These are phyloP conservation scores for Centroberyx gerrardi DNA, from an alignment of 2,797 vertebrate genomes.

Conservation along the genomic window DNA sequence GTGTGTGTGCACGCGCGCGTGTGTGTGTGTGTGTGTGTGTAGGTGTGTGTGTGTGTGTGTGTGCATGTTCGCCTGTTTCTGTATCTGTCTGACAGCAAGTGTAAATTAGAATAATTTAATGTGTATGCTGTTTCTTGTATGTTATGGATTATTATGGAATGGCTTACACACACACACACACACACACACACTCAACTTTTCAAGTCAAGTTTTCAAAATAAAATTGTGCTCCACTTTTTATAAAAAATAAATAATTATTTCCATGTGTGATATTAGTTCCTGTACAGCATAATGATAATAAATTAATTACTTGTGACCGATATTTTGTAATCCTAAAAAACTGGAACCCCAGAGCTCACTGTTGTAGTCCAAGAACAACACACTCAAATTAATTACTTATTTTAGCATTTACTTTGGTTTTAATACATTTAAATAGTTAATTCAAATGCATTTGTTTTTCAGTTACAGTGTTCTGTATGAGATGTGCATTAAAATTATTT, in stretches of 20 bases:
- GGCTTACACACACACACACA: neutral
- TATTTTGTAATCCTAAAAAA: too few species aligned
- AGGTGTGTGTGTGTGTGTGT: conserved; percentile 1
- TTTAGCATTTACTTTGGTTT: too few species aligned
- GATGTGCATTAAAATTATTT: neutral
- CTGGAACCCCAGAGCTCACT: too few species aligned
- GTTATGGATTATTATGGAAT: neutral
- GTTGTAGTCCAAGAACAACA: too few species aligned
- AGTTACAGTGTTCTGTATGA: neutral
- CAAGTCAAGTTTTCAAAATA: neutral
- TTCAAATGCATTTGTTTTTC: too few species aligned
- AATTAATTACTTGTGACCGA: too few species aligned
- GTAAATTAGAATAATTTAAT: conserved; percentile 16
- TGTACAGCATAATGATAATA: too few species aligned
- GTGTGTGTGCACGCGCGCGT: neutral
- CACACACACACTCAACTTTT: conserved; percentile 3
- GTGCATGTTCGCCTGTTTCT: neutral
- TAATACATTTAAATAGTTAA: too few species aligned
- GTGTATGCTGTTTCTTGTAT: conserved; percentile 1
- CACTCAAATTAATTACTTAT: too few species aligned
- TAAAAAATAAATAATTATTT: neutral
- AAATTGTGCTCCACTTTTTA: neutral
- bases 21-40: conserved; percentile 5
- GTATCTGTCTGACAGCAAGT: neutral
- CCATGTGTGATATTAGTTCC: neutral